Conservation (phyloP, 2,113 vertebrate genomes). For the Cryptomyrus ogoouensis region DNA sequence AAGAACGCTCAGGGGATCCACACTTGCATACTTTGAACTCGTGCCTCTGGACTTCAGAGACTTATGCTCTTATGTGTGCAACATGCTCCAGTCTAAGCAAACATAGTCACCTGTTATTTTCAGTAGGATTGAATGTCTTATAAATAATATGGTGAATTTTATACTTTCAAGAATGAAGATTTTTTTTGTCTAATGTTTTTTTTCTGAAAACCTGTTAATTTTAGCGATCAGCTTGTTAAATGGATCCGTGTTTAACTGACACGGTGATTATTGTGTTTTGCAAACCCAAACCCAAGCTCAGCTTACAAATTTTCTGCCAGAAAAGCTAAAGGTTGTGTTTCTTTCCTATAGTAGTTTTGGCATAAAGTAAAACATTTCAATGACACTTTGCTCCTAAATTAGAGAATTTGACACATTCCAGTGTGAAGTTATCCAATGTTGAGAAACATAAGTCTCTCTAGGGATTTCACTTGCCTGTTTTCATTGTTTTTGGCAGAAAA, state of each 20-base stretch:
- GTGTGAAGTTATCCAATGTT: neutral
- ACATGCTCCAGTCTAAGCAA: neutral
- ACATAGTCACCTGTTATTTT: neutral
- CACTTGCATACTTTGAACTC: neutral
- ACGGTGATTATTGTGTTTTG: neutral
- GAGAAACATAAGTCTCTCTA: neutral
- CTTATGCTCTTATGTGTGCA: neutral
- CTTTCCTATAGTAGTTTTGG: neutral
- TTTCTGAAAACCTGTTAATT: neutral
- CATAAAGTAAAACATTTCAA: neutral
- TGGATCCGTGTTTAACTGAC: neutral
- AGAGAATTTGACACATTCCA: neutral
- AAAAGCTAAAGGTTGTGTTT: neutral
- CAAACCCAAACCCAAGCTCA: neutral
- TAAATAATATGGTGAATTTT: neutral
- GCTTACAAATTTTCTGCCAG: neutral
- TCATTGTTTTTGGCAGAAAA: neutral
- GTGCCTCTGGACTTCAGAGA: neutral
- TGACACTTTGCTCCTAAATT: neutral
- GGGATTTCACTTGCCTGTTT: neutral
- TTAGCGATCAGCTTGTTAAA: neutral
- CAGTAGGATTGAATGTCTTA: neutral
- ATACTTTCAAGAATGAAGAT: neutral
- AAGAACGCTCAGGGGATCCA: conserved; percentile 28
- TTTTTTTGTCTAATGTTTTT: neutral